Base-by-base conservation (phyloP, 2,113 vertebrate genomes). In the cattle (Bos taurus) region DNA sequence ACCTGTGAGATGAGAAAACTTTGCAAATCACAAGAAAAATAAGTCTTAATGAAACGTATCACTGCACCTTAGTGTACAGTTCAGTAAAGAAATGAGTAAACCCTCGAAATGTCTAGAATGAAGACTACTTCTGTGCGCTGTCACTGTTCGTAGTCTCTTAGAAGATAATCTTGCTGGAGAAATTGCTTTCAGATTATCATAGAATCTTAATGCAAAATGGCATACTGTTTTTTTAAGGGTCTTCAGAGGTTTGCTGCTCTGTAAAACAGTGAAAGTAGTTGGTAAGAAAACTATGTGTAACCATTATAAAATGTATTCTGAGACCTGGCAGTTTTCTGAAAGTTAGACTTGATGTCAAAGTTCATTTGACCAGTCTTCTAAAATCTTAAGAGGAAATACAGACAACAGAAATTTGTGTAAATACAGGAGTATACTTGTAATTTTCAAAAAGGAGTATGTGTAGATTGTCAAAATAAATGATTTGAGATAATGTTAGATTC, bases 171-270 rank as follows among this genome's bases (percentile, higher is more conserved):
- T 60, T 93, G 56, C 83, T 93, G 25, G 11, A 62, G 56, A 19
- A 93, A 48, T 50, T 91, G 43, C 23, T 71, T 67, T 54, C 33
- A 81, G 5, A 13, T 88, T 77, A 33, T 93, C 50, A 67, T 28
- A 56, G 81, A 92, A 94, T 89, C 26, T 82, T 95, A 59, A 93
- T 91, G 62, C 56, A 67, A 83, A 96, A 95, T 78, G 33, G 67
- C 28, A 78, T 62, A 71, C 89, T 89, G 89, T 94, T 96, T 87
- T 67, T 30, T 28, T 83, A 56, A 86, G 48, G 40, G 28, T 64
- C 85, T 85, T 96, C 54, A 82, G 82, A 86, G 46, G 13, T 36
- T 91, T 46, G 26, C 19, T 84, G n/a, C 30, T 92, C 25, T 52
- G 10, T 80, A 48, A 88, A 62, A 57, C 3, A 67, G 36, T 90